Base-by-base conservation (phyloP, 2,888 invertebrate genomes). In the Cantharis nigra region DNA sequence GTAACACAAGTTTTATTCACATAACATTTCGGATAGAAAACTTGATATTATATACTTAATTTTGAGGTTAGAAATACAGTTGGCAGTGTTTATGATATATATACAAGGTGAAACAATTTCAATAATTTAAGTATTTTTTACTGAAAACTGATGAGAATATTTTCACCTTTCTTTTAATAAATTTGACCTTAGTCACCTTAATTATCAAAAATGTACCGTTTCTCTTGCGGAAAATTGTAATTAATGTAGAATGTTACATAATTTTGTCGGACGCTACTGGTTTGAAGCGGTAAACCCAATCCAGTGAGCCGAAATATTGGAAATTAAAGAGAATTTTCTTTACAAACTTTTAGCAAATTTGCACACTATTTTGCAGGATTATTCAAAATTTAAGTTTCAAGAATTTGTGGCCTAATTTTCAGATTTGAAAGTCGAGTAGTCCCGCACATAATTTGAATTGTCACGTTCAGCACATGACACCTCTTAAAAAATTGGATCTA, bases 381-480 rank as follows among this genome's bases (percentile, higher is more conserved):
- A 49, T n/a, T 49, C 49, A 49, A 49, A 49, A 49, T 49, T 49
- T 13, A 49, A 49, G 49, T 49, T 49, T 49, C n/a, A n/a, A 49
- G n/a, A 49, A 49, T n/a, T 49, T 49, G 49, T n/a, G n/a, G n/a
- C n/a, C 7, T 13, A 49, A 49, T 49, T 49, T 49, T 49, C n/a
- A 49, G n/a, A 49, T 49, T 49, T 70, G n/a, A 13, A 20, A 33
- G 28, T 69, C 30, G 30, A 67, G n/a, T 67, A 67, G 65, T 67
- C 49, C 49, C 49, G 49, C 49, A 49, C 49, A n/a, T 49, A 49
- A 49, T 49, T 49, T 49, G 49, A 49, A 70, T 70, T 30, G 33
- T 49, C 28, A 73, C 14, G 2, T 33, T 30, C 63, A 67, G 65
- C 75, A 65, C 65, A 75, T 71, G 72, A 72, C 72, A 64, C 18